Evolutionary conservation across 1,140 invertebrate genomes (phyloP), one percentile per base, ranked within the genome.

Genomic region (Cotesia typhae): DNA sequence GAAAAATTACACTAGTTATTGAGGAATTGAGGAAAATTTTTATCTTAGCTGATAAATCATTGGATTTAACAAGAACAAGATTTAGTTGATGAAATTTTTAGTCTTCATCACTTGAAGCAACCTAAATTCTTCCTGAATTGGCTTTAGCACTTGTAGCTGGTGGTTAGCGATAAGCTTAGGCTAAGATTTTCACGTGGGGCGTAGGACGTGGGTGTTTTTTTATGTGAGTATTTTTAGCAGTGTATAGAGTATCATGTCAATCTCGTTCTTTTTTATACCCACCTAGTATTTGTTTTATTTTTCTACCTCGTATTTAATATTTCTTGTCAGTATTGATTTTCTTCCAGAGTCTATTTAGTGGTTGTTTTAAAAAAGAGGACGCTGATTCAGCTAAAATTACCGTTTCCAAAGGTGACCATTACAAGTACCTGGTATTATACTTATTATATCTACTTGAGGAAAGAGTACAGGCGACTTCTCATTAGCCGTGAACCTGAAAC

Each of bases 361-460:
- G 12, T 55, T 67, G 12, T 55, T 67, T 67, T 73, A 76, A 74
- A 79, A 74, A 78, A 73, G 71, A 75, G 75, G 69, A 37, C 73
- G 77, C 75, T 78, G 72, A 80, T 79, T 76, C 67, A 71, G 73
- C 76, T 60, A 72, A 75, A 73, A 78, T 55, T 73, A 74, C 12
- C n/a, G n/a, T 55, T 55, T 17, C 12, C 3, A 55, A 77, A 76
- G 69, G 71, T 67, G 77, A 75, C 71, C 65, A 53, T 7, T 20
- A 36, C 53, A 41, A 69, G 70, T 74, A 7, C 7, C 47, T 51
- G n/a, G 12, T 55, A 55, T 79, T 67, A 74, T 74, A 77, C 74
- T 79, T 77, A 67, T 74, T 69, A 64, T 70, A 64, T 65, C 6
- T 41, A 41, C 41, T 47, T 47, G 41, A 47, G 41, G 10, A 47